Conservation (phyloP, 2,888 invertebrate species). For the Pristionchus mayeri region DNA sequence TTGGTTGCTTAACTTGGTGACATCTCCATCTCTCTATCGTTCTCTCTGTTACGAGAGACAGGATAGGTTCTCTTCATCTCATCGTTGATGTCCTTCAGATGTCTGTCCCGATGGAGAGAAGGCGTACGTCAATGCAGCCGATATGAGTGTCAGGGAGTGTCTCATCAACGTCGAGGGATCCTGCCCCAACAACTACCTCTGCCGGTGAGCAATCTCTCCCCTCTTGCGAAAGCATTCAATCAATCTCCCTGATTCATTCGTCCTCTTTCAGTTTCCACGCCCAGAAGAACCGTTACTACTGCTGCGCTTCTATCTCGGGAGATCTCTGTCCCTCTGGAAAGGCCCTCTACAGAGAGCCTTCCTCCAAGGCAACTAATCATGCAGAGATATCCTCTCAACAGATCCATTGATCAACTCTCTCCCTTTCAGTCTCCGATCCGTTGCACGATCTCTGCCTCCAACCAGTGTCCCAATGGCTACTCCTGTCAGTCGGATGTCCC, state of each 20-base stretch:
- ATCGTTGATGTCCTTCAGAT: constrained; percentile 56
- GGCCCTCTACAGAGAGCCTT: constrained; percentile 72
- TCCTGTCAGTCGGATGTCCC: constrained; percentile 72
- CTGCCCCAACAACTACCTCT: constrained; percentile 74
- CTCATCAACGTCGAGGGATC: constrained; percentile 74
- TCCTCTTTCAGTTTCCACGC: constrained; percentile 67
- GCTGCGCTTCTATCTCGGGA: constrained; percentile 74
- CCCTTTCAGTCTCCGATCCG: constrained; percentile 49
- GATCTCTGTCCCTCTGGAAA: constrained; percentile 74
- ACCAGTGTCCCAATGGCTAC: constrained; percentile 71
- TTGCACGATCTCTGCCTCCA: constrained; percentile 67
- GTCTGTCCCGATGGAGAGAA: constrained; percentile 75
- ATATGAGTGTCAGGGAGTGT: constrained; percentile 74
- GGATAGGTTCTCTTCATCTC: not conserved
- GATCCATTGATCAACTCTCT: constrained; percentile 53
- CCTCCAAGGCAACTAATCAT: constrained; percentile 68
- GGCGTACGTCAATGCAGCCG: constrained; percentile 75
- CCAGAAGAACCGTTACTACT: constrained; percentile 73
- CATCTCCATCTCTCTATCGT: not conserved
- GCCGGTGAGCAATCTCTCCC: constrained; percentile 54
- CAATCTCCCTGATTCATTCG: not conserved
- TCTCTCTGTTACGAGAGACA: not conserved
- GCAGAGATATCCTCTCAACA: constrained; percentile 54
- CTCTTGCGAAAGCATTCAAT: not conserved
- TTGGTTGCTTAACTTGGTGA: constrained; percentile 35